phyloP scores from a whole-genome alignment of 2,113 vertebrate species.

The Tragelaphus strepsiceros region DNA sequence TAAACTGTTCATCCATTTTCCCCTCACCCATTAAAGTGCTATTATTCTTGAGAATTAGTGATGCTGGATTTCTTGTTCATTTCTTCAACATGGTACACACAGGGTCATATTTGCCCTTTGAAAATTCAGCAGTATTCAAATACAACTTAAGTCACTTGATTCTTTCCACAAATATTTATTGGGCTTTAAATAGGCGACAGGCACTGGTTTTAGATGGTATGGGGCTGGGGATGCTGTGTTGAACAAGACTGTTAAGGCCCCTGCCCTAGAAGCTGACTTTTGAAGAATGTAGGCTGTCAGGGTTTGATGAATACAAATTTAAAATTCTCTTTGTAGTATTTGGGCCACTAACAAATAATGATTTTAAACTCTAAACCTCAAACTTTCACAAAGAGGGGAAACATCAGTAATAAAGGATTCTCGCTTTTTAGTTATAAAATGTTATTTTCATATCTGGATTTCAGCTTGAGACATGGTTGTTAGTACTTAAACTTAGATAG shows the following conservation, averaged over 20 bases:
- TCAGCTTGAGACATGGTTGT: background rate
- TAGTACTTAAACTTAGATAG: background rate
- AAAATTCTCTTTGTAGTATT: background rate
- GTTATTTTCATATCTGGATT: background rate
- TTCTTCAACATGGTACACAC: background rate
- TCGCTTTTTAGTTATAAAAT: background rate
- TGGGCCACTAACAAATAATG: background rate
- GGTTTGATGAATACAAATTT: background rate
- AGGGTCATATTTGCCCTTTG: background rate
- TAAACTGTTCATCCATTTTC: background rate
- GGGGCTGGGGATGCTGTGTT: background rate
- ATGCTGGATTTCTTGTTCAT: background rate
- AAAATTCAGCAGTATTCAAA: background rate
- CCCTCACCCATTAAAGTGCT: background rate
- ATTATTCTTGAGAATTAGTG: background rate
- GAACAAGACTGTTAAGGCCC: background rate
- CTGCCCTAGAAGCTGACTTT: background rate
- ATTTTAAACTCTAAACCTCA: background rate
- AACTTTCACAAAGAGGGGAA: background rate
- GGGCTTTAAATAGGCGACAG: background rate
- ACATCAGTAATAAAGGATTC: background rate
- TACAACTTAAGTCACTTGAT: background rate
- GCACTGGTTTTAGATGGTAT: background rate
- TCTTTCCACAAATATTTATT: background rate
- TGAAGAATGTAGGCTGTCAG: background rate